Conservation (phyloP, 2,888 invertebrate species). For the Dynastes maya region DNA sequence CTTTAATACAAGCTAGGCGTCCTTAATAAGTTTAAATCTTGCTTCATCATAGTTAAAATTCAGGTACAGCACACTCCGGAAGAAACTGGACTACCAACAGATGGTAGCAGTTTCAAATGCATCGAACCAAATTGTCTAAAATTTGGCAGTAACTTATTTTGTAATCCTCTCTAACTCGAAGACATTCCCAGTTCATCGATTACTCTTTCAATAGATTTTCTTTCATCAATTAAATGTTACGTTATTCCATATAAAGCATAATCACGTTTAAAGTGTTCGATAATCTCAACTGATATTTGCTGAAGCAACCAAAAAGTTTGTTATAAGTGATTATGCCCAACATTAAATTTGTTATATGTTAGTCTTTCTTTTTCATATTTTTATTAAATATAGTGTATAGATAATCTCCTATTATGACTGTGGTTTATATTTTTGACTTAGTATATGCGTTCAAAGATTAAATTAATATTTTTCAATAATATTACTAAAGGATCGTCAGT, state of each 20-base stretch:
- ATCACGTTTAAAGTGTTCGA: background rate
- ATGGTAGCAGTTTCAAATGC: constrained; percentile 36
- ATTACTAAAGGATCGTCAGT: too few species aligned
- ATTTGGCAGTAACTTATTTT: constrained; percentile 49
- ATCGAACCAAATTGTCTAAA: constrained; percentile 51
- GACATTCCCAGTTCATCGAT: constrained; percentile 4
- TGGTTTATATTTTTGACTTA: too few species aligned
- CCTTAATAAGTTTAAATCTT: constrained; percentile 48
- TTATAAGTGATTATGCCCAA: too few species aligned
- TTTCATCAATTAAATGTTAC: background rate
- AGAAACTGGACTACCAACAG: constrained; percentile 21
- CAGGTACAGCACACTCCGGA: constrained; percentile 52
- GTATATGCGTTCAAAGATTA: too few species aligned
- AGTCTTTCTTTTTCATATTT: too few species aligned
- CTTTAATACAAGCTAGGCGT: constrained; percentile 28
- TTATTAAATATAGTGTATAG: too few species aligned
- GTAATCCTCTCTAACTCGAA: background rate
- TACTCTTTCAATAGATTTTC: too few species aligned
- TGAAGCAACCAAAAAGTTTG: too few species aligned
- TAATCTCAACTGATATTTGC: too few species aligned
- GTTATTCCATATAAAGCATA: background rate
- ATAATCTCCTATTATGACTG: too few species aligned
- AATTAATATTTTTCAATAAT: too few species aligned
- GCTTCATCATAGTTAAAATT: constrained; percentile 51
- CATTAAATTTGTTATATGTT: too few species aligned